These are phyloP conservation scores for Aepyceros melampus DNA, from an alignment of 2,113 vertebrate genomes.

Conservation along the genomic window DNA sequence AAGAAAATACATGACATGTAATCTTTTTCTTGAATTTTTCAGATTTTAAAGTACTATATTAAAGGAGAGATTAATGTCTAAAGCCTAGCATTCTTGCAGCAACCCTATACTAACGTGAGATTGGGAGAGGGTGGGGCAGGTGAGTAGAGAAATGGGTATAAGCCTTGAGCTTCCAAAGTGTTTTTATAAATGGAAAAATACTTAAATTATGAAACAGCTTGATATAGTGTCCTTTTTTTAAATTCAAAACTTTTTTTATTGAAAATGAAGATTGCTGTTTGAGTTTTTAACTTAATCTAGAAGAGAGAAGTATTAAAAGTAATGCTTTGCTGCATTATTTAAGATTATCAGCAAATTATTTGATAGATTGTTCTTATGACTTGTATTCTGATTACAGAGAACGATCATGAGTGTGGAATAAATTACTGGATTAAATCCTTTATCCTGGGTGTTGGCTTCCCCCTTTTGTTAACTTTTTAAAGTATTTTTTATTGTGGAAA, in stretches of 20 bases:
- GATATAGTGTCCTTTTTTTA: slow-evolving; percentile 83
- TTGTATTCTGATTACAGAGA: slow-evolving; percentile 82
- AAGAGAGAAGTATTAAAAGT: slow-evolving; percentile 74
- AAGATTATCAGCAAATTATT: slow-evolving; percentile 79
- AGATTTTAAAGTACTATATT: slow-evolving; percentile 68
- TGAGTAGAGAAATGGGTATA: slow-evolving; percentile 69
- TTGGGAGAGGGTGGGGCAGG: slow-evolving; percentile 74
- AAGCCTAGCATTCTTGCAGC: slow-evolving; percentile 73
- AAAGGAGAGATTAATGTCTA: slow-evolving; percentile 67
- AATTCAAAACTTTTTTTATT: slow-evolving; percentile 80
- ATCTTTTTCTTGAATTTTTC: slow-evolving; percentile 67
- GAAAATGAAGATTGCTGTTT: slow-evolving; percentile 79
- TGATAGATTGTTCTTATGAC: slow-evolving; percentile 82
- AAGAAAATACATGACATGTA: slow-evolving; percentile 73
- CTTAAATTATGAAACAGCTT: slow-evolving; percentile 82
- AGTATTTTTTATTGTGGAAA: slow-evolving; percentile 28
- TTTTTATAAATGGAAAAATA: slow-evolving; percentile 85
- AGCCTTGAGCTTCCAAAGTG: slow-evolving; percentile 83
- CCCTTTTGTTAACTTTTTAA: slow-evolving; percentile 55
- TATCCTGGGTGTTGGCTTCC: slow-evolving; percentile 80
- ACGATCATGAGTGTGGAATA: slow-evolving; percentile 84
- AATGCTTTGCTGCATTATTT: slow-evolving; percentile 81
- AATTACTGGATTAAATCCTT: slow-evolving; percentile 85
- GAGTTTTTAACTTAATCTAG: slow-evolving; percentile 81
- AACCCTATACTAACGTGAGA: slow-evolving; percentile 72